Conservation (phyloP, 2,113 vertebrate genomes). For the Oceanites oceanicus region DNA sequence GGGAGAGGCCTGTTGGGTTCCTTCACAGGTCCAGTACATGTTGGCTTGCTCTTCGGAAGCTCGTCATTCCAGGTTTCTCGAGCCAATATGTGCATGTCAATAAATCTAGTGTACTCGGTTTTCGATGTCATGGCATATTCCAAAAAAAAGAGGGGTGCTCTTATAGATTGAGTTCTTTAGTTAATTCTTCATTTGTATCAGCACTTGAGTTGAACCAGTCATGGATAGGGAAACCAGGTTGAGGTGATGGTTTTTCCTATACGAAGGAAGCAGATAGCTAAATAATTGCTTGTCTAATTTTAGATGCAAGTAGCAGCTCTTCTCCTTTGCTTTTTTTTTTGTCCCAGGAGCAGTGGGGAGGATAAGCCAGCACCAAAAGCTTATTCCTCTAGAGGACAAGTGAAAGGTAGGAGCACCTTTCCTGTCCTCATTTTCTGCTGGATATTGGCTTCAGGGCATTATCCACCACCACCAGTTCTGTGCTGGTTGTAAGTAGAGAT, state of each 20-base stretch:
- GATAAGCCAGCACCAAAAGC: background rate
- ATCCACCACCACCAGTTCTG: background rate
- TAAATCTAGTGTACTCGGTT: background rate
- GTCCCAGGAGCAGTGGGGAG: background rate
- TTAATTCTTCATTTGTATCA: background rate
- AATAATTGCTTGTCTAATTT: background rate
- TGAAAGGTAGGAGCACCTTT: background rate
- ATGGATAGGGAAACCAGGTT: background rate
- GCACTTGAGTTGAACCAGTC: background rate
- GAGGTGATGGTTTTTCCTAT: background rate
- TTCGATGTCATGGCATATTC: background rate
- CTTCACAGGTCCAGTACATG: fast-evolving
- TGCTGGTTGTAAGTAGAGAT: background rate
- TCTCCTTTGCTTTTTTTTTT: background rate
- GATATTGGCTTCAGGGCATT: background rate
- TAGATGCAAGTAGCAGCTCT: background rate
- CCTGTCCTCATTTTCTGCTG: background rate
- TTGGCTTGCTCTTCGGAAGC: background rate
- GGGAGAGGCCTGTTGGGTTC: background rate
- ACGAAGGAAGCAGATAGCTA: fast-evolving
- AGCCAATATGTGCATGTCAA: fast-evolving
- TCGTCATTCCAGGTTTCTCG: background rate
- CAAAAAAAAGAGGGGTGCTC: background rate
- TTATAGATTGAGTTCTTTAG: background rate
- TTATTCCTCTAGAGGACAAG: background rate